A percentile compares a stretch with the other conserved stretches of the same genome.
Evolutionary conservation across 2,888 invertebrate genomes (phyloP).

Genomic region (Sarcophaga variegata): DNA sequence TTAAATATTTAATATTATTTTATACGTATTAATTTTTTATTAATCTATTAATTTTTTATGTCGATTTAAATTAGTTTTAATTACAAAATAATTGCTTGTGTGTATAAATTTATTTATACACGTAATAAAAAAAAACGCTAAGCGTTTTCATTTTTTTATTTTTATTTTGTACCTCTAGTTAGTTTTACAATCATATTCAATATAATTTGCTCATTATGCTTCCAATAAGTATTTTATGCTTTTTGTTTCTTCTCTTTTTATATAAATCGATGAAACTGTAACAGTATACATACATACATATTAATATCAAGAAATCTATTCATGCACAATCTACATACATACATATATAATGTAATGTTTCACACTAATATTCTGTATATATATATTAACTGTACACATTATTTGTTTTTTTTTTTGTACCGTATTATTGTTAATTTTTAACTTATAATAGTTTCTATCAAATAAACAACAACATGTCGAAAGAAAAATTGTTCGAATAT

Average conservation of each 20-base stretch:
- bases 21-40: conserved; percentile 2
- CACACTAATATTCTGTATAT: neutral
- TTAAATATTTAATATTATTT: conserved; percentile 7
- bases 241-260: neutral
- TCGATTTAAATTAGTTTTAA: conserved; percentile 26
- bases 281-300: neutral
- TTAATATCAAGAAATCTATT: no score
- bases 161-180: neutral
- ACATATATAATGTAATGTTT: neutral
- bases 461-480: conserved; percentile 34
- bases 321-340: neutral
- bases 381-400: neutral
- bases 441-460: conserved; percentile 21
- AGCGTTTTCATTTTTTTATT: conserved; percentile 44
- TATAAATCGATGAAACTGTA: conserved; percentile 4
- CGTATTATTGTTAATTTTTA: conserved; percentile 1
- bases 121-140: conserved; percentile 35
- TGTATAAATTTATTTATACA: neutral
- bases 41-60: conserved; percentile 1
- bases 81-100: conserved; percentile 15
- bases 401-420: conserved; percentile 16
- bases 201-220: conserved; percentile 32
- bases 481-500: conserved; percentile 27
- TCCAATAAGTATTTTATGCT: conserved; percentile 30
- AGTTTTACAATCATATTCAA: neutral